Evolutionary conservation across 2,797 vertebrate genomes (phyloP).

Genomic region (Podargus strigoides): DNA sequence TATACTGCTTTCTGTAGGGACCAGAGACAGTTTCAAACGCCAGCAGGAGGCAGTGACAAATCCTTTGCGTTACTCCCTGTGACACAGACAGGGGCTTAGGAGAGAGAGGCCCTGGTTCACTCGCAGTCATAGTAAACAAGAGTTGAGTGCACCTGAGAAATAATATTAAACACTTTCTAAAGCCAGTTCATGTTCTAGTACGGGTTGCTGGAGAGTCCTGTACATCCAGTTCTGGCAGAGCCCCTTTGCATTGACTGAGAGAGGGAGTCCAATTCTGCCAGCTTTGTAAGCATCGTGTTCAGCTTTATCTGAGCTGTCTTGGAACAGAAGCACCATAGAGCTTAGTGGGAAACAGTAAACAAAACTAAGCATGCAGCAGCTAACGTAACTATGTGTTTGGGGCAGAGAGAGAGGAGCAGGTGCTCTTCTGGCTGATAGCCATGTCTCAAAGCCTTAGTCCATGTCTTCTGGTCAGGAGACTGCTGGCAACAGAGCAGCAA

Average conservation of each 20-base stretch:
- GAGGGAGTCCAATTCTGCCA: neutral
- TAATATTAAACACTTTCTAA: neutral
- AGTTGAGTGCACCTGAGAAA: neutral
- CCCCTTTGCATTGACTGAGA: neutral
- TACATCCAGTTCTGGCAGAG: neutral
- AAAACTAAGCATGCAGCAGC: neutral
- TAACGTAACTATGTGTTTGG: fast-evolving
- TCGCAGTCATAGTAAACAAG: fast-evolving
- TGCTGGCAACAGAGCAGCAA: neutral
- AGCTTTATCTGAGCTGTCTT: neutral
- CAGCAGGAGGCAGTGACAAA: neutral
- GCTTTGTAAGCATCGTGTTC: neutral
- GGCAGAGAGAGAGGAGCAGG: neutral
- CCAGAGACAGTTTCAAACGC: neutral
- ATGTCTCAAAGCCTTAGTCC: neutral
- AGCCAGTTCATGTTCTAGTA: neutral
- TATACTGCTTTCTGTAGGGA: neutral
- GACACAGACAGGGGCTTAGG: neutral
- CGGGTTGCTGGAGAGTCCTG: neutral
- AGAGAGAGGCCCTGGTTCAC: neutral
- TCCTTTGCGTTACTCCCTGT: neutral
- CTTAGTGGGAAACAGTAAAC: neutral
- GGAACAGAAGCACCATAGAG: neutral
- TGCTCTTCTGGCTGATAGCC: neutral
- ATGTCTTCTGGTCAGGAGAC: neutral